Percentiles rank a stretch among this genome's conserved stretches.
These are phyloP conservation scores for Xenopus tropicalis DNA, from an alignment of 2,113 vertebrate species.

Conservation along the genomic window DNA sequence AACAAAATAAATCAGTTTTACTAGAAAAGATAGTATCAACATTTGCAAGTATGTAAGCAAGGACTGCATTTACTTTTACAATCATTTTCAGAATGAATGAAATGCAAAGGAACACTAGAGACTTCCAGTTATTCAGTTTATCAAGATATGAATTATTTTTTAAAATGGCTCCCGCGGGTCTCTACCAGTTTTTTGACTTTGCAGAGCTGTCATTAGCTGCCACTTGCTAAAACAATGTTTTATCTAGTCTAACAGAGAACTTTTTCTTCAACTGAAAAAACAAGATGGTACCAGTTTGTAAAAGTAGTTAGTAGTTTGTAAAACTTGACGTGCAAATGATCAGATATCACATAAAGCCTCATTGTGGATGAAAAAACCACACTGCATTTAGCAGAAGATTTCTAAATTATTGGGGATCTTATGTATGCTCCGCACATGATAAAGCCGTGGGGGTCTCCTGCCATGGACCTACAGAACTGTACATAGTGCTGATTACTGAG, in stretches of 20 bases:
- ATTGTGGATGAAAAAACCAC: too few relatives aligned
- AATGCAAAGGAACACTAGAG: constrained; percentile 5
- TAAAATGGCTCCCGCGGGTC: constrained; percentile 8
- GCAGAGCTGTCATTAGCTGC: constrained; percentile 24
- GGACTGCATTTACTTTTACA: constrained; percentile 1
- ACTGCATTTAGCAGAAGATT: too few relatives aligned
- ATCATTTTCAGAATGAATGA: constrained; percentile 18
- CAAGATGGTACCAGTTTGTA: too few relatives aligned
- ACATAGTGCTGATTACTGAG: too few relatives aligned
- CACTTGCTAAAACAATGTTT: too few relatives aligned
- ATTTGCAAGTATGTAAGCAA: constrained; percentile 9
- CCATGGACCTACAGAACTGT: too few relatives aligned
- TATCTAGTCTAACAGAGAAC: background rate
- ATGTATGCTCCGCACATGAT: too few relatives aligned
- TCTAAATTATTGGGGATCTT: too few relatives aligned
- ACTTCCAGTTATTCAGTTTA: constrained; percentile 35
- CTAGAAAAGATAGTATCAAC: constrained; percentile 22
- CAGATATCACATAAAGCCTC: too few relatives aligned
- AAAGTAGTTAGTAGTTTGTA: too few relatives aligned
- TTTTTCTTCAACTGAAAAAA: background rate
- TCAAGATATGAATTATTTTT: constrained; percentile 34
- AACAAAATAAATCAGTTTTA: constrained; percentile 3
- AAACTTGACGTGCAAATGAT: too few relatives aligned
- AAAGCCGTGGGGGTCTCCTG: too few relatives aligned
- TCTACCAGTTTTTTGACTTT: constrained; percentile 18